Evolutionary conservation across 64 coral and sea anemone genomes (phyloP), one percentile per base, ranked within the genome.

Genomic region (Pocillopora verrucosa): DNA sequence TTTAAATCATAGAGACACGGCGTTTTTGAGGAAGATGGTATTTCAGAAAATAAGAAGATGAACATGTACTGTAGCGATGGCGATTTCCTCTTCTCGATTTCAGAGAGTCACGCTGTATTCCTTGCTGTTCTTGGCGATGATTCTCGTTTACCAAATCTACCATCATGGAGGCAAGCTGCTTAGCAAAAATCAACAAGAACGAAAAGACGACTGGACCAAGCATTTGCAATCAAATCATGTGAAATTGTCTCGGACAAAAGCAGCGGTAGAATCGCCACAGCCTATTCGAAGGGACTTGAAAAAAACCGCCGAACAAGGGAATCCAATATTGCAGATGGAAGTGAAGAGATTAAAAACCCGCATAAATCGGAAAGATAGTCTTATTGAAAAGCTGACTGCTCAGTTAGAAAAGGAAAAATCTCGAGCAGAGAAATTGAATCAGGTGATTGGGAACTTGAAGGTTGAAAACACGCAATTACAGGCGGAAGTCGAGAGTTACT

Each of bases 111-210:
- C 68, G 0, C 19, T 91, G 30, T 96, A 96, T 79, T 65, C 77
- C 6, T 65, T 89, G 65, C 61, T 92, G 10, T 38, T 74, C 41
- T 34, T 90, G 67, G 74, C 56, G 9, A 17, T 92, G 17, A 25
- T 92, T 76, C 51, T 96, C 12, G 56, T 86, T 19, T 96, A 92
- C 76, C 94, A 92, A 79, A 74, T 96, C 65, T 96, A 92, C 64
- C 61, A 61, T 76, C 74, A 83, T 20, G 51, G 77, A 30, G 89
- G 45, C 35, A 69, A 73, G 36, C 58, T 91, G 34, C 56, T 69
- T 10, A 51, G 41, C 7, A n/a, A 80, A 59, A 80, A 73, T 72
- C 59, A 80, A 56, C 65, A 76, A 51, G 67, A 76, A 34, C 82
- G 72, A 70, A 69, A 10, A 34, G 34, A 37, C 7, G 59, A 36